Conservation (phyloP, 2,113 vertebrate genomes). For the Butorides virescens region DNA sequence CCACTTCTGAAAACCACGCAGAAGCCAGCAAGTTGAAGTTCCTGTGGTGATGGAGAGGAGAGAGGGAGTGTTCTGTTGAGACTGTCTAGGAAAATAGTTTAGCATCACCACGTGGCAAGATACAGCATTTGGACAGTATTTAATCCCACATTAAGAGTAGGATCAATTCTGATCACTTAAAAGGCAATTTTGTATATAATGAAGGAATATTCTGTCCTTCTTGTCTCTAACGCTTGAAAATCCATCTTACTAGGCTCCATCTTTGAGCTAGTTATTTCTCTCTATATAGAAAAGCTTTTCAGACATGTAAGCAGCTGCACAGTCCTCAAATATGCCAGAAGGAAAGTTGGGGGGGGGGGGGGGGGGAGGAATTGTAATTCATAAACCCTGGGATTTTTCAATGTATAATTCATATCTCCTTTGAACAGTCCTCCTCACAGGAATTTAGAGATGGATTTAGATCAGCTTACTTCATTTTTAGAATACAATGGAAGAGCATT, state of each 20-base stretch:
- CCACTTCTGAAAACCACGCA: background rate
- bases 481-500: slow-evolving; percentile 36
- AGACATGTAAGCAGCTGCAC: background rate
- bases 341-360: background rate
- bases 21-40: background rate
- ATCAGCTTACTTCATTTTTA: slow-evolving; percentile 44
- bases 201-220: background rate
- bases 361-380: background rate
- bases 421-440: slow-evolving; percentile 28
- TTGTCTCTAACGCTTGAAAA: background rate
- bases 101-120: background rate
- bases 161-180: background rate
- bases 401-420: slow-evolving; percentile 54
- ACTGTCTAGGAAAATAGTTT: background rate
- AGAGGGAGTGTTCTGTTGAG: background rate
- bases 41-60: background rate
- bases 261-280: background rate
- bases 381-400: slow-evolving; percentile 21
- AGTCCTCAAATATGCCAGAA: background rate
- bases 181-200: background rate
- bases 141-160: background rate
- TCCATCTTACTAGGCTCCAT: background rate
- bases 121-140: background rate
- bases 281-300: background rate
- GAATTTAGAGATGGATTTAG: slow-evolving; percentile 52